Percentiles rank a stretch among this genome's conserved stretches.
phyloP scores from a whole-genome alignment of 2,797 vertebrate genomes.

The Brachyalestes nurse region DNA sequence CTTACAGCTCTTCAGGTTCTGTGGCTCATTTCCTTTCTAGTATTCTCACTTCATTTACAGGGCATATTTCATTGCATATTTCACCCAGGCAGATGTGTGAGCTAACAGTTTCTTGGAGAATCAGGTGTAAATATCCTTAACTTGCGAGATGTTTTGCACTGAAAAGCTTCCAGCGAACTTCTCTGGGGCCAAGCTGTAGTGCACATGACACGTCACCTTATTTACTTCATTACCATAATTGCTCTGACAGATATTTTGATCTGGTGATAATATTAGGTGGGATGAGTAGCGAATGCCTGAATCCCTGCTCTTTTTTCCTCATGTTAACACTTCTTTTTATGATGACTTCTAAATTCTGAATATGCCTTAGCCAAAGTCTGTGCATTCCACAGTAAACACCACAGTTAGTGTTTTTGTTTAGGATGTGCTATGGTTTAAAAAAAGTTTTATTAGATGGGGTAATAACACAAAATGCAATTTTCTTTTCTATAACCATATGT shows the following conservation, averaged over 20 bases:
- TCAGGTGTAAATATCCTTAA: not conserved
- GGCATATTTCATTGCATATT: not conserved
- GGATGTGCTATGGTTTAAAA: too few relatives aligned
- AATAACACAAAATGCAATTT: too few relatives aligned
- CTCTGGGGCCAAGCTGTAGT: not conserved
- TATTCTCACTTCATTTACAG: constrained; percentile 1
- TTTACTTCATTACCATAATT: not conserved
- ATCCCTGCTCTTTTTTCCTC: too few relatives aligned
- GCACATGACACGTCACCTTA: not conserved
- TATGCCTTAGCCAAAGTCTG: too few relatives aligned
- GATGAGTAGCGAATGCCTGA: too few relatives aligned
- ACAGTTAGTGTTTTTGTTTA: not conserved
- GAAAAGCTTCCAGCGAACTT: not conserved
- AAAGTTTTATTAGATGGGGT: too few relatives aligned
- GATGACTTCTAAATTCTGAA: too few relatives aligned
- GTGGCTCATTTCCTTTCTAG: not conserved
- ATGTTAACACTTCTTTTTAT: too few relatives aligned
- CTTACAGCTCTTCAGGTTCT: too few relatives aligned
- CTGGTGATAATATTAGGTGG: too few relatives aligned
- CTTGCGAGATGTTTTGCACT: not conserved
- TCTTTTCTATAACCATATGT: too few relatives aligned
- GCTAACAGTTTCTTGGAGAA: not conserved
- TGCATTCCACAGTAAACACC: not conserved
- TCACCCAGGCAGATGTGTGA: not conserved
- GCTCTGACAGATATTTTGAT: too few relatives aligned